Conservation (phyloP, 1,140 invertebrate species). For the Meloidogyne chitwoodi region DNA sequence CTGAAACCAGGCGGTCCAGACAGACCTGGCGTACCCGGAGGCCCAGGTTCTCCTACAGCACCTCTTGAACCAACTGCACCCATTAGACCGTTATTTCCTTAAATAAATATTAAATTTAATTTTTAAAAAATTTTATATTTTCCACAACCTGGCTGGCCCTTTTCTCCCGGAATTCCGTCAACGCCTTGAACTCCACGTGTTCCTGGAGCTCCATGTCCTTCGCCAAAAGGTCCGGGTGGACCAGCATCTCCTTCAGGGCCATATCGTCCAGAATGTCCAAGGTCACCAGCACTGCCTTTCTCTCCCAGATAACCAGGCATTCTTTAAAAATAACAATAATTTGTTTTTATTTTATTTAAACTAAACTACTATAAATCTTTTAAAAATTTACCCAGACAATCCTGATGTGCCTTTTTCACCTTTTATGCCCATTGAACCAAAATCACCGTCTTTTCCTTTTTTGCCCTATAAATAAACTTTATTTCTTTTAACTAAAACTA, state of each 20-base stretch:
- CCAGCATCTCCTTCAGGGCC: slow-evolving; percentile 56
- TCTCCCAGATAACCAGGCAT: slow-evolving; percentile 24
- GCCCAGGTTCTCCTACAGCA: slow-evolving; percentile 44
- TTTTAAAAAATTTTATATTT: neutral
- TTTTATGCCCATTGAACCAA: slow-evolving; percentile 48
- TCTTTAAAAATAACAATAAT: neutral
- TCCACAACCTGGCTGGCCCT: slow-evolving; percentile 40
- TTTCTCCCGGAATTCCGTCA: slow-evolving; percentile 55
- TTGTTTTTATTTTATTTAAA: neutral
- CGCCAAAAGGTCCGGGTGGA: slow-evolving; percentile 51
- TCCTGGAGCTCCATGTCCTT: slow-evolving; percentile 47
- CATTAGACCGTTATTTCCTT: slow-evolving; percentile 45
- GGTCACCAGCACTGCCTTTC: slow-evolving; percentile 40
- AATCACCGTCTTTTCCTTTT: slow-evolving; percentile 51
- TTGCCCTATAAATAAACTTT: slow-evolving; percentile 40
- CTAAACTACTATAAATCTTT: neutral
- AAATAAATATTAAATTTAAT: neutral
- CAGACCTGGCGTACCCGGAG: slow-evolving; percentile 34
- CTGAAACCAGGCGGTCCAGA: slow-evolving; percentile 45
- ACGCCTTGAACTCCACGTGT: slow-evolving; percentile 51
- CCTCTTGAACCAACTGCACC: slow-evolving; percentile 57
- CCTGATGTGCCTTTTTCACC: slow-evolving; percentile 51
- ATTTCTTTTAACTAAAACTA: neutral
- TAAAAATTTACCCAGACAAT: slow-evolving; percentile 15
- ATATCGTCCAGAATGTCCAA: slow-evolving; percentile 51